Conservation (phyloP, 2,888 invertebrate species). For the Parnassius mnemosyne region DNA sequence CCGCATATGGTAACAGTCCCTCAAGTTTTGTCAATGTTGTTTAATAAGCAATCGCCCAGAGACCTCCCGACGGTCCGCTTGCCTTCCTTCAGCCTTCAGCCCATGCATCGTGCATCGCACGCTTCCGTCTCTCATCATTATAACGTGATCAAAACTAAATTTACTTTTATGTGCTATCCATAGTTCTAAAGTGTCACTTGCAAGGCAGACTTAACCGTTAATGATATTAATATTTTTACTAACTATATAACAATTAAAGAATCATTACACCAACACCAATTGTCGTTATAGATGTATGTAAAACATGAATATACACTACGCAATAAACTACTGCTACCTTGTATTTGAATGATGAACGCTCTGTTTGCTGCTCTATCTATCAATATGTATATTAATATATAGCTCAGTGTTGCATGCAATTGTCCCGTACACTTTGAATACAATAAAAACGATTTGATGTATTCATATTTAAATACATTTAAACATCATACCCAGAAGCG, state of each 20-base stretch:
- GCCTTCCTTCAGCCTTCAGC: slow-evolving; percentile 57
- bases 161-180: slow-evolving; percentile 15
- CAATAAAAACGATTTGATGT: background rate
- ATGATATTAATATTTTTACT: slow-evolving; percentile 11
- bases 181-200: background rate
- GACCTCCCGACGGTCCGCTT: slow-evolving; percentile 70
- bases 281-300: slow-evolving; percentile 10
- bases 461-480: background rate
- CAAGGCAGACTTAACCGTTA: slow-evolving; percentile 1
- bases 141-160: slow-evolving; percentile 20
- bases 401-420: slow-evolving; percentile 61
- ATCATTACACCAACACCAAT: slow-evolving; percentile 8
- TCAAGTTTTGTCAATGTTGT: slow-evolving; percentile 63
- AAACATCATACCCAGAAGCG: slow-evolving; percentile 4
- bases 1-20: slow-evolving; percentile 90
- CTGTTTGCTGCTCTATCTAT: slow-evolving; percentile 25
- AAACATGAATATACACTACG: slow-evolving; percentile 8
- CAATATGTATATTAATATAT: slow-evolving; percentile 36
- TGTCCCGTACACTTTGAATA: slow-evolving; percentile 28
- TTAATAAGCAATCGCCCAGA: slow-evolving; percentile 52
- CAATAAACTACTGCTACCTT: slow-evolving; percentile 4
- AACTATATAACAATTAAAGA: slow-evolving; percentile 3
- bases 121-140: slow-evolving; percentile 54
- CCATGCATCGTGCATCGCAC: slow-evolving; percentile 74
- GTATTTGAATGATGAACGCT: slow-evolving; percentile 11